Evolutionary conservation across 2,113 vertebrate genomes (phyloP).

Genomic region (Etheostoma cragini): DNA sequence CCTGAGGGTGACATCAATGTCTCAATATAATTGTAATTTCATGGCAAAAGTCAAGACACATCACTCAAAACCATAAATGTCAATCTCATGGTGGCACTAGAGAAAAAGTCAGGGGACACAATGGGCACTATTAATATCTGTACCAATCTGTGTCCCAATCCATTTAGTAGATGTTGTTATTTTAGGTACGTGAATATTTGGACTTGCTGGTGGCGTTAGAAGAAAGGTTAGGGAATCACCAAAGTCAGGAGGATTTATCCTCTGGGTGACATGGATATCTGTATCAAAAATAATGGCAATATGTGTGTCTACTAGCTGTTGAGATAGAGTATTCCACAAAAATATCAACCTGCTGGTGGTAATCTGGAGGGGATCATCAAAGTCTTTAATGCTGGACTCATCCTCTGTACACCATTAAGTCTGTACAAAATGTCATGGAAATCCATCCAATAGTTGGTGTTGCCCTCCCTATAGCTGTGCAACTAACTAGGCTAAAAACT

Average conservation of each 20-base stretch:
- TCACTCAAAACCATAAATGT: not conserved
- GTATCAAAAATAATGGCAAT: constrained; percentile 15
- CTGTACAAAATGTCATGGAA: not conserved
- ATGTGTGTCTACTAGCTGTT: not conserved
- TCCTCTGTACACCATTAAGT: not conserved
- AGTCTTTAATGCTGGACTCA: not conserved
- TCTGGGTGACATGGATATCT: not conserved
- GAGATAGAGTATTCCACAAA: constrained; percentile 5
- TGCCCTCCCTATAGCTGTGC: not conserved
- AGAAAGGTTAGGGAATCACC: too few species aligned
- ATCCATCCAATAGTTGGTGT: not conserved
- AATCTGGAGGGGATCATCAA: not conserved
- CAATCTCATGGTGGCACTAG: not conserved
- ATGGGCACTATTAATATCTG: not conserved
- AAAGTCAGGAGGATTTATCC: constrained; percentile 8
- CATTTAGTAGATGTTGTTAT: not conserved
- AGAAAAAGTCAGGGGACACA: not conserved
- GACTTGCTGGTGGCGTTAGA: not conserved
- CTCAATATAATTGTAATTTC: not conserved
- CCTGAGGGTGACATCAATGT: constrained; percentile 1
- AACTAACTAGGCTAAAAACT: constrained; percentile 12
- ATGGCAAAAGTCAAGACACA: not conserved
- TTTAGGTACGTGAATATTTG: not conserved
- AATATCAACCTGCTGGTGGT: not conserved
- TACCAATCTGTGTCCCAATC: not conserved